Conservation (phyloP, 2,797 vertebrate species). For the Syndactyla subalaris region DNA sequence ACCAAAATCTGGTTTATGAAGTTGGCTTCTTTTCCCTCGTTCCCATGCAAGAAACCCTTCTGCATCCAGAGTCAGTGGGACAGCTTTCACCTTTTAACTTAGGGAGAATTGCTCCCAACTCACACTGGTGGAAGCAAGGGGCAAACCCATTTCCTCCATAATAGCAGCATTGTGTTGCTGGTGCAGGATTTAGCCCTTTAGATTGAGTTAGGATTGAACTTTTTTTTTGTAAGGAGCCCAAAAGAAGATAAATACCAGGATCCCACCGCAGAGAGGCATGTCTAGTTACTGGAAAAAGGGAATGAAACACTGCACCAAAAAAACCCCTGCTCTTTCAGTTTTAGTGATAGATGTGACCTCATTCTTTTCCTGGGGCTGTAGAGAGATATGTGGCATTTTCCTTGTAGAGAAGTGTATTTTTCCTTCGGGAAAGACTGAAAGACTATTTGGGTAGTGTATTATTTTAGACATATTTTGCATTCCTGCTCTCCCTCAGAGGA, state of each 20-base stretch:
- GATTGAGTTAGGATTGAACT: not conserved
- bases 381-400: constrained; percentile 35
- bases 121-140: not conserved
- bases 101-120: not conserved
- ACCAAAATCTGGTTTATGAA: constrained; percentile 51
- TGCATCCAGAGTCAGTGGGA: constrained; percentile 4
- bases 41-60: constrained; percentile 7
- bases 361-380: constrained; percentile 31
- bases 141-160: not conserved
- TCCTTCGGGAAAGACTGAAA: constrained; percentile 36
- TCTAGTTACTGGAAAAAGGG: not conserved
- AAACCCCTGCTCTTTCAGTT: not conserved
- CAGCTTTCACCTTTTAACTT: constrained; percentile 33
- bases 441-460: constrained; percentile 38
- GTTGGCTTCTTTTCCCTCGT: constrained; percentile 38
- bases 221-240: not conserved
- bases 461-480: constrained; percentile 45
- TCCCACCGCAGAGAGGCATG: not conserved
- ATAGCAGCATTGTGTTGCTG: not conserved
- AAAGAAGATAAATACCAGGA: not conserved
- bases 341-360: constrained; percentile 39
- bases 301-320: not conserved
- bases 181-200: not conserved
- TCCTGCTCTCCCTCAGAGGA: not conserved
- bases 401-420: constrained; percentile 22